These are phyloP conservation scores for Archaeoteleia sp. DNA, from an alignment of 2,888 invertebrate species.

Conservation along the genomic window DNA sequence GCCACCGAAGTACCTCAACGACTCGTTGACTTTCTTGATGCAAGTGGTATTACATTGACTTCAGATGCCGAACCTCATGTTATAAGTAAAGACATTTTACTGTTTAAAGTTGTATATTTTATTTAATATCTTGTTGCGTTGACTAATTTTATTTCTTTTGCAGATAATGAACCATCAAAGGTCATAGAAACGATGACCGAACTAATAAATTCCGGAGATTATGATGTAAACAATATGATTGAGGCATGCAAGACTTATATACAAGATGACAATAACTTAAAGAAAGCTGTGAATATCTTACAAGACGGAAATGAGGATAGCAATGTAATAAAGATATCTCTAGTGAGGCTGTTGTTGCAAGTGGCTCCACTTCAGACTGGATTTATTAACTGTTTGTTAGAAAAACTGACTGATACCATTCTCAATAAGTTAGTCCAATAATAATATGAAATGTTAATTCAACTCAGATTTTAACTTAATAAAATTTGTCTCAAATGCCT, in stretches of 20 bases:
- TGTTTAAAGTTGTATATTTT: slow-evolving; percentile 12
- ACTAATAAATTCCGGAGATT: slow-evolving; percentile 48
- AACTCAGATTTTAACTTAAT: slow-evolving; percentile 19
- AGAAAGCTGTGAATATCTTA: slow-evolving; percentile 62
- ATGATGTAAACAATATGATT: slow-evolving; percentile 58
- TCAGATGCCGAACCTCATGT: slow-evolving; percentile 54
- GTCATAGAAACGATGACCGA: slow-evolving; percentile 60
- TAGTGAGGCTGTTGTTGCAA: slow-evolving; percentile 67
- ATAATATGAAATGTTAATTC: slow-evolving; percentile 22
- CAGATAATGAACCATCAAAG: slow-evolving; percentile 55
- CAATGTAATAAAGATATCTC: slow-evolving; percentile 53
- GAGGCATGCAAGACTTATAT: slow-evolving; percentile 61
- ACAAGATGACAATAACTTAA: slow-evolving; percentile 61
- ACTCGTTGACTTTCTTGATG: slow-evolving; percentile 60
- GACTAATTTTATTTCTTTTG: too few species aligned
- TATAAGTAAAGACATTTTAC: slow-evolving; percentile 52
- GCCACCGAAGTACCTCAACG: neutral
- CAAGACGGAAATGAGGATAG: slow-evolving; percentile 54
- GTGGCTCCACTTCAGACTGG: slow-evolving; percentile 63
- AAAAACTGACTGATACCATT: slow-evolving; percentile 66
- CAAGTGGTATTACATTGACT: slow-evolving; percentile 60
- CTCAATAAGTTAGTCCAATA: slow-evolving; percentile 5
- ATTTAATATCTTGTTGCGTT: too few species aligned
- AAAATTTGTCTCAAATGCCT: too few species aligned
- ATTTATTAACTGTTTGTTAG: slow-evolving; percentile 59